phyloP scores from a whole-genome alignment of 1,140 invertebrate genomes.

The Heliconius eleuchia region DNA sequence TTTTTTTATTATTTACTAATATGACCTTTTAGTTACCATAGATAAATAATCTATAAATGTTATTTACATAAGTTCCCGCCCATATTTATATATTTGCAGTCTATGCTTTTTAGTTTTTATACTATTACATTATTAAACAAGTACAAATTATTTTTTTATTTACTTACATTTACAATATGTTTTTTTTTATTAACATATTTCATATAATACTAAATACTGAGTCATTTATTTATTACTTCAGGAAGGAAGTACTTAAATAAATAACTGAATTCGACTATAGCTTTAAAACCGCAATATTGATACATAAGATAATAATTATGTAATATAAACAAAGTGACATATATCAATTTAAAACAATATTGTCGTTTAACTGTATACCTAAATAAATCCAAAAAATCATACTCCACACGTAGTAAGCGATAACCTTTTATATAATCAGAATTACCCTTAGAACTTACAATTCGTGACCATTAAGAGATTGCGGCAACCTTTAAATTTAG shows the following conservation, averaged over 20 bases:
- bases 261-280: too few relatives aligned
- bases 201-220: background rate
- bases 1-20: background rate
- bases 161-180: background rate
- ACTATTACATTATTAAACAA: background rate
- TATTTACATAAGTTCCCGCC: background rate
- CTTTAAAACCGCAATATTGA: too few relatives aligned
- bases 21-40: slow-evolving; percentile 2
- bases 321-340: background rate
- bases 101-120: background rate
- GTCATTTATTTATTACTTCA: too few relatives aligned
- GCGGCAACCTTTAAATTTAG: slow-evolving; percentile 30
- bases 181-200: background rate
- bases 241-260: too few relatives aligned
- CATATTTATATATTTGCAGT: background rate
- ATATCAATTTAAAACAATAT: background rate
- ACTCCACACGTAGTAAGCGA: background rate
- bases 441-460: slow-evolving; percentile 19
- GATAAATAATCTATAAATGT: background rate
- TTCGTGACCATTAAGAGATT: slow-evolving; percentile 30
- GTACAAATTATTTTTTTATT: background rate
- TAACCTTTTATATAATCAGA: background rate
- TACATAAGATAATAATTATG: too few relatives aligned
- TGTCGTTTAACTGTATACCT: background rate
- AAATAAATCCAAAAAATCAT: background rate